Percentiles rank a stretch among this genome's conserved stretches.
Evolutionary conservation across 2,888 invertebrate species (phyloP).

Genomic region (Salpingus planirostris): DNA sequence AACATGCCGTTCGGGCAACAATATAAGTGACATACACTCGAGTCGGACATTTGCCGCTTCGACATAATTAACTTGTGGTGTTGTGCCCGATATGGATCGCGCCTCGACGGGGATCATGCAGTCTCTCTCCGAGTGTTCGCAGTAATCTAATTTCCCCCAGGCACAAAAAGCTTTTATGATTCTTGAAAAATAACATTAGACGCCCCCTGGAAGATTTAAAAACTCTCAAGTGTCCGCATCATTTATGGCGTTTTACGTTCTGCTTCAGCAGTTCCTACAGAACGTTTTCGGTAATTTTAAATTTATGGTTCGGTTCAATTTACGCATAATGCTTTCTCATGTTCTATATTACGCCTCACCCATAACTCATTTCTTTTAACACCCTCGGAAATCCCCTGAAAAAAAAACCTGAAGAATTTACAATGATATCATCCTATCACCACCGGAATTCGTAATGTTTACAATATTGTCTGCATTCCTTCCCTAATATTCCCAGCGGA

Average conservation of each 20-base stretch:
- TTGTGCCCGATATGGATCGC: no score
- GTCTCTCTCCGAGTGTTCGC: slow-evolving; percentile 17
- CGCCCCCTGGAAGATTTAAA: slow-evolving; percentile 24
- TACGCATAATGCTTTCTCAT: slow-evolving; percentile 18
- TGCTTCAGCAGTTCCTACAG: slow-evolving; percentile 20
- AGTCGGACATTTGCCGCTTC: slow-evolving; percentile 16
- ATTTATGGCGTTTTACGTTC: slow-evolving; percentile 27
- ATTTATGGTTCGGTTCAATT: slow-evolving; percentile 24
- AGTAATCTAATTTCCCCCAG: slow-evolving; percentile 28
- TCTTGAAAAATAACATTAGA: slow-evolving; percentile 22
- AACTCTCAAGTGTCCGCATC: slow-evolving; percentile 26
- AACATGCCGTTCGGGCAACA: slow-evolving; percentile 18
- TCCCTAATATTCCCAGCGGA: no score
- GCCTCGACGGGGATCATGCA: neutral
- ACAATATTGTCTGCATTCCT: no score
- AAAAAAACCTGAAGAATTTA: no score
- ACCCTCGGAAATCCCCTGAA: no score
- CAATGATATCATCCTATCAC: no score
- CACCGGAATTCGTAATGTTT: no score
- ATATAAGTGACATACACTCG: slow-evolving; percentile 19
- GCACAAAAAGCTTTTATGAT: slow-evolving; percentile 28
- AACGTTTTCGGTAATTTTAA: slow-evolving; percentile 22
- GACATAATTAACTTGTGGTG: slow-evolving; percentile 21
- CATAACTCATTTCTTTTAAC: slow-evolving; percentile 11
- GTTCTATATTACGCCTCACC: slow-evolving; percentile 7